Percentiles rank a stretch among this genome's conserved stretches.
Conservation (phyloP, 92 coral and sea anemone genomes). For the Umimayanthus chanpuru region DNA sequence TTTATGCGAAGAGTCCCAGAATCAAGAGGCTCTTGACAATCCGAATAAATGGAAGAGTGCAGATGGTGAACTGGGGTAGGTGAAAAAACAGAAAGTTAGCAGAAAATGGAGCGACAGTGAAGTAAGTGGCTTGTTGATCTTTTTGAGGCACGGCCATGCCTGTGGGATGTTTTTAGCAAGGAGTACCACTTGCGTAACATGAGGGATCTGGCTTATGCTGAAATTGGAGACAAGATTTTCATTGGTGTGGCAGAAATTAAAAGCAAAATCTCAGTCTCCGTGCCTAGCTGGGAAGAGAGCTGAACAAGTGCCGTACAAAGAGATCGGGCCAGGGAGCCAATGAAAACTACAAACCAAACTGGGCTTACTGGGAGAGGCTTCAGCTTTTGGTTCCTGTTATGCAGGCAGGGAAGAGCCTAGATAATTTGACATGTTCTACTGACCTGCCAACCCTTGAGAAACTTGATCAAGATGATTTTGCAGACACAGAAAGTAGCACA, state of each 20-base stretch:
- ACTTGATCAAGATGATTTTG: not conserved
- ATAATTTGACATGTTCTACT: conserved; percentile 27
- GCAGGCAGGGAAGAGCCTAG: conserved; percentile 59
- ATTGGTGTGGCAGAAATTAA: conserved; percentile 39
- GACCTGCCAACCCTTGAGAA: not conserved
- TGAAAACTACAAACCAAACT: conserved; percentile 47
- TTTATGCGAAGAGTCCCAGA: not conserved
- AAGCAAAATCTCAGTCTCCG: conserved; percentile 43
- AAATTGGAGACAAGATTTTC: conserved; percentile 31
- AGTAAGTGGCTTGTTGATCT: conserved; percentile 36
- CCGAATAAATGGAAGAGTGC: not conserved
- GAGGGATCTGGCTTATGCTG: conserved; percentile 30
- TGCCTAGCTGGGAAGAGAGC: conserved; percentile 55
- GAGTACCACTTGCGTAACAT: conserved; percentile 39
- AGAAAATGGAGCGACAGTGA: conserved; percentile 48
- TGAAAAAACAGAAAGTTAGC: conserved; percentile 21
- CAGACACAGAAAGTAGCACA: not conserved
- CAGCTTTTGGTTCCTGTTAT: conserved; percentile 60
- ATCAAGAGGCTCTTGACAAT: not conserved
- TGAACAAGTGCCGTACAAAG: conserved; percentile 33
- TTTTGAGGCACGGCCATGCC: conserved; percentile 38
- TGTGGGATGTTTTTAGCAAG: conserved; percentile 43
- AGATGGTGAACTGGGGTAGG: not conserved
- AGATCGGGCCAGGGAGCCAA: conserved; percentile 53
- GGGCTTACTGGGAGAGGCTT: conserved; percentile 65